phyloP scores from a whole-genome alignment of 2,888 invertebrate species.

The Orgyia antiqua region DNA sequence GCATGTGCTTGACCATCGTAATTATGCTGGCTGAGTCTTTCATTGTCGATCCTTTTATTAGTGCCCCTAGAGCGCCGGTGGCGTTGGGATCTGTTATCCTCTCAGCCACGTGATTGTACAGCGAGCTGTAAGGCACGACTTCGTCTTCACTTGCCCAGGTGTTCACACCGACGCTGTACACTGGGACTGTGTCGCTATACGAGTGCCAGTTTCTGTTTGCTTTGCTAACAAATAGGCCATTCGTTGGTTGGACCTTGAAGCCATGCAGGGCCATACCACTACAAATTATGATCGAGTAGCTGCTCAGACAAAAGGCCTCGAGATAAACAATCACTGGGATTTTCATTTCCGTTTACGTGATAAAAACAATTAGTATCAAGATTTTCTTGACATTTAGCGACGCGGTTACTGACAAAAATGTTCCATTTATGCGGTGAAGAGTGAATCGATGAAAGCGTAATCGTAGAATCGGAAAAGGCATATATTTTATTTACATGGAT shows the following conservation, averaged over 20 bases:
- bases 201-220: neutral
- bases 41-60: constrained; percentile 7
- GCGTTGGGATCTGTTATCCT: constrained; percentile 5
- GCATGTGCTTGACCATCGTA: constrained; percentile 7
- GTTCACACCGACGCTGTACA: constrained; percentile 5
- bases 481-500: constrained; percentile 1
- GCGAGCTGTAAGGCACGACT: constrained; percentile 1
- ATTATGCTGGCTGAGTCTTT: constrained; percentile 8
- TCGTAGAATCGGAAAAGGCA: constrained; percentile 6
- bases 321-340: neutral
- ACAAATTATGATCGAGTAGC: neutral
- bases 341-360: neutral
- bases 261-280: neutral
- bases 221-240: neutral
- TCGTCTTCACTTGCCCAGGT: neutral
- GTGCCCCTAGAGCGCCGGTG: constrained; percentile 4
- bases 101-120: constrained; percentile 6
- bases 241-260: neutral
- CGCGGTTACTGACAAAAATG: neutral
- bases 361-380: neutral
- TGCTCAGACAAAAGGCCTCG: neutral
- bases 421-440: constrained; percentile 2
- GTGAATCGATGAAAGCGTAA: constrained; percentile 4
- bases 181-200: constrained; percentile 4
- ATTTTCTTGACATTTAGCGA: neutral